Base-by-base conservation (phyloP, 2,113 vertebrate species). In the Gymnocephalus cernua region DNA sequence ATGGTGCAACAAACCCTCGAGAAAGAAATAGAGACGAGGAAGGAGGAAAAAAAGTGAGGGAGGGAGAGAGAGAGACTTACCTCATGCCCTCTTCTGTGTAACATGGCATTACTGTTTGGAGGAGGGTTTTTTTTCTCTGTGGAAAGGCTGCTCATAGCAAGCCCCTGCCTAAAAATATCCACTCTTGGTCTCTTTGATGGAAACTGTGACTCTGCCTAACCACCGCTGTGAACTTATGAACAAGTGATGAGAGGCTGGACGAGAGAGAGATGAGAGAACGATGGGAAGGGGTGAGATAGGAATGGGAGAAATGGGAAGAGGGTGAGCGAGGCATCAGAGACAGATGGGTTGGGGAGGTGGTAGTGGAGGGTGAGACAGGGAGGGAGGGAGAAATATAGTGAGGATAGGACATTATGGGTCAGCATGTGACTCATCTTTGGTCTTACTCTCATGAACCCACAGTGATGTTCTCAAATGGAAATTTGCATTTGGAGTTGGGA, bases 211-310 rank as follows among this genome's bases (percentile, higher is more conserved):
- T 91, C 74, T 85, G 79, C 70, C 76, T 79, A 85, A 88, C 68
- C 56, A 86, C 72, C 63, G 25, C 74, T 83, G 57, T 77, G 75
- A 84, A 80, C 86, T 92, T 88, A 94, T 93, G 91, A 93, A 87
- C 77, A 90, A 90, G 90, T 89, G 91, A 92, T 90, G 93, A 93
- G 82, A 91, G 86, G 84, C 75, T 79, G 77, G 79, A 86, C 59
- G 63, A 86, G 83, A 78, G 86, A 75, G 84, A 91, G 86, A 90
- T 89, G 90, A 91, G 68, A 86, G 74, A 81, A 66, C 80, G 89
- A 89, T 85, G 75, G 86, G 68, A 77, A 69, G 66, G 76, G 79
- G 71, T 80, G 32, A 32, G 32, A 32, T 32, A 32, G 32, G 32
- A 32, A 90, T 89, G 90, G 89, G 68, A 86, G 74, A 81, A 66